phyloP scores from a whole-genome alignment of 2,888 invertebrate species.

The Drosophila mulleri region DNA sequence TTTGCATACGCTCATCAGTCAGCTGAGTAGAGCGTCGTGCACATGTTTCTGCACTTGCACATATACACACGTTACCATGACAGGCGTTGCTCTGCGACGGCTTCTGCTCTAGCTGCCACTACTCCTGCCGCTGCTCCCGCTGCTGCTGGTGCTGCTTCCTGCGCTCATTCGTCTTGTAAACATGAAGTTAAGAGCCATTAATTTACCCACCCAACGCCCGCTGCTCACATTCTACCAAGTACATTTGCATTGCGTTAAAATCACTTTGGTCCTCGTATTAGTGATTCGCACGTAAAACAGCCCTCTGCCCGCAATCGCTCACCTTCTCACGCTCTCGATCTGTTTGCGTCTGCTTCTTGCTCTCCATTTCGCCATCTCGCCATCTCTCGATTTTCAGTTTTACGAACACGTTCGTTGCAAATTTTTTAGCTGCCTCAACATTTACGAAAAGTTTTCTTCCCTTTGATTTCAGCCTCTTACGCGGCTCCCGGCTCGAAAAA shows the following conservation, averaged over 20 bases:
- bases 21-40: constrained; percentile 35
- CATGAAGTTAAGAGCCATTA: constrained; percentile 78
- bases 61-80: constrained; percentile 3
- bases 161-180: constrained; percentile 76
- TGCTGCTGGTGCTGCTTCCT: neutral
- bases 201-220: constrained; percentile 57
- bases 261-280: constrained; percentile 69
- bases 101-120: neutral
- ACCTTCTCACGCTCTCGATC: neutral
- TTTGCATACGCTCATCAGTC: constrained; percentile 76
- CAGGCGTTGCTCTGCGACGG: neutral
- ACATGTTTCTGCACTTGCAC: constrained; percentile 29
- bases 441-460: constrained; percentile 53
- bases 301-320: neutral
- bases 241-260: constrained; percentile 76
- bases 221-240: constrained; percentile 7
- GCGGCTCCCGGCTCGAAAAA: constrained; percentile 46
- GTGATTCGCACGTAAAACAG: constrained; percentile 45
- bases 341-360: no score
- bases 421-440: constrained; percentile 59
- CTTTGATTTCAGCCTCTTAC: constrained; percentile 64
- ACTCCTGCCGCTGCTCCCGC: neutral
- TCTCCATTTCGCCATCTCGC: no score
- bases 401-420: constrained; percentile 60
- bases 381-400: constrained; percentile 7